Conservation (phyloP, 2,113 vertebrate genomes). For the Bostrychus sinensis region DNA sequence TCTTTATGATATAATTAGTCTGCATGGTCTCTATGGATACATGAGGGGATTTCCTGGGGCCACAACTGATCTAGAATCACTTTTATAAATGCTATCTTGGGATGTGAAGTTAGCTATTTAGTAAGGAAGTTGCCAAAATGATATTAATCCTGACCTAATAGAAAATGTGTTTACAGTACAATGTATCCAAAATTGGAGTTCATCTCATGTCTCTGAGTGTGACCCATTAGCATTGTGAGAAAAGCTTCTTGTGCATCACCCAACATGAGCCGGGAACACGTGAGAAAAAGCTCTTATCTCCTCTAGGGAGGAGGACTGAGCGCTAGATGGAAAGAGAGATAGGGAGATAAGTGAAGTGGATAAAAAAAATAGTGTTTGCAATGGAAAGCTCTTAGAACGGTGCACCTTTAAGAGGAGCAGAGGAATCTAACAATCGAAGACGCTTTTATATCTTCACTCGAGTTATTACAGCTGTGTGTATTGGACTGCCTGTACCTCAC, state of each 20-base stretch:
- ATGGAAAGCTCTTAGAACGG: constrained; percentile 39
- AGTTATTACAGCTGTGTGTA: constrained; percentile 17
- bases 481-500: constrained; percentile 16
- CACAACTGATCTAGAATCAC: background rate
- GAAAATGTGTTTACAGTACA: no score
- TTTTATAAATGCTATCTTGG: no score
- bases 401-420: constrained; percentile 32
- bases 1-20: background rate
- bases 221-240: background rate
- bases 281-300: constrained; percentile 27
- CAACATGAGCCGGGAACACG: constrained; percentile 44
- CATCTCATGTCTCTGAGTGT: background rate
- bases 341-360: constrained; percentile 43
- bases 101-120: no score
- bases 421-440: constrained; percentile 19
- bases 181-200: background rate
- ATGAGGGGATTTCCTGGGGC: background rate
- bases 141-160: no score
- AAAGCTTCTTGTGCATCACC: constrained; percentile 23
- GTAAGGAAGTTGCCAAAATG: no score
- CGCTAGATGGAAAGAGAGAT: constrained; percentile 14
- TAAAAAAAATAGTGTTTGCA: constrained; percentile 24
- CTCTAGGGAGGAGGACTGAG: constrained; percentile 1
- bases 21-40: background rate
- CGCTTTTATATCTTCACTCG: constrained; percentile 27